A percentile compares a stretch with the other conserved stretches of the same genome.
These are phyloP conservation scores for Agrilus planipennis DNA, from an alignment of 1,140 invertebrate genomes.

Conservation along the genomic window DNA sequence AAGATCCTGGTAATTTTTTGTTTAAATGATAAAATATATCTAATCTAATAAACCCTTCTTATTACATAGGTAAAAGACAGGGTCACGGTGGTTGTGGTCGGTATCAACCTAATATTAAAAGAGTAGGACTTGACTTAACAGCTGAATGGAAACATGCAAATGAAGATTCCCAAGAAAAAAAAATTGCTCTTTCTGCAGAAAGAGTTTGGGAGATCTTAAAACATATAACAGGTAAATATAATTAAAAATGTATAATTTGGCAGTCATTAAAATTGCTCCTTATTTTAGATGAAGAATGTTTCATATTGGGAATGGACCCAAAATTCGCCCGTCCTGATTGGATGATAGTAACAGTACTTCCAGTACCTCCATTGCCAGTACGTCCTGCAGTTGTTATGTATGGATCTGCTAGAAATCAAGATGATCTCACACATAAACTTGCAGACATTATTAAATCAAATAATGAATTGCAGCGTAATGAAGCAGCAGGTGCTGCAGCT, in stretches of 20 bases:
- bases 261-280: neutral
- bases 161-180: slow-evolving; percentile 95
- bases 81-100: slow-evolving; percentile 94
- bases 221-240: slow-evolving; percentile 67
- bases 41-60: neutral
- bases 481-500: slow-evolving; percentile 89
- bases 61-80: slow-evolving; percentile 50
- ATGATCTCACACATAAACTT: slow-evolving; percentile 98
- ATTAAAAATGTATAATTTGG: neutral
- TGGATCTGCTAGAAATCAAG: slow-evolving; percentile 95
- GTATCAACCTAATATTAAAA: slow-evolving; percentile 86
- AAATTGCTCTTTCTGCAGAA: slow-evolving; percentile 87
- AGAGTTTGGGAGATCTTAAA: slow-evolving; percentile 94
- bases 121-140: slow-evolving; percentile 81
- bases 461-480: slow-evolving; percentile 91
- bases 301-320: slow-evolving; percentile 91
- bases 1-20: slow-evolving; percentile 30
- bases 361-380: slow-evolving; percentile 88
- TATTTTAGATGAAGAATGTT: slow-evolving; percentile 80
- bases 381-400: slow-evolving; percentile 98
- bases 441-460: slow-evolving; percentile 98
- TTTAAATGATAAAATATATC: slow-evolving; percentile 2
- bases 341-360: slow-evolving; percentile 97
- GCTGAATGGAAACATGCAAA: slow-evolving; percentile 98
- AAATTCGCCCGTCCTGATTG: slow-evolving; percentile 95